Evolutionary conservation across 2,797 vertebrate genomes (phyloP).

Genomic region (Sphenopsis melanotis): DNA sequence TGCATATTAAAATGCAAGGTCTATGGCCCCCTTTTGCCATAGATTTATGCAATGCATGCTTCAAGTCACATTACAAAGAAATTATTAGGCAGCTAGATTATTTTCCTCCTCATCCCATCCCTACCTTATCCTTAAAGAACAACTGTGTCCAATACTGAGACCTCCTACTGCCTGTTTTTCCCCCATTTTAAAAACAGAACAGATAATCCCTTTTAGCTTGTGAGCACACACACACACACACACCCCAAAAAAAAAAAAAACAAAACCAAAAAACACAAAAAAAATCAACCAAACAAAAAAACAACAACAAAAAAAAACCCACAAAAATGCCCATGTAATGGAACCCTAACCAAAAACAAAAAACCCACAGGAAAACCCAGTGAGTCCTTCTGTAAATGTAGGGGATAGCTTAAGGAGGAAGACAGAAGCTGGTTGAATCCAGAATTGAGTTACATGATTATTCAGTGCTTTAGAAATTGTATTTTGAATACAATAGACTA

Average conservation of each 20-base stretch:
- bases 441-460: neutral
- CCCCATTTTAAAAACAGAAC: neutral
- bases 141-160: neutral
- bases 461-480: neutral
- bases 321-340: too few relatives aligned
- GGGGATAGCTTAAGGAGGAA: neutral
- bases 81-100: neutral
- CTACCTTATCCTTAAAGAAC: neutral
- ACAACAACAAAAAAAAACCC: neutral
- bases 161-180: neutral
- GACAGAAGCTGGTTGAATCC: neutral
- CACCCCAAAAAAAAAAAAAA: too few relatives aligned
- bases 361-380: fast-evolving
- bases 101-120: neutral
- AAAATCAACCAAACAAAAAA: neutral
- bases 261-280: too few relatives aligned
- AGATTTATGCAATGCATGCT: neutral
- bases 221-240: neutral
- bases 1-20: neutral
- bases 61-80: neutral
- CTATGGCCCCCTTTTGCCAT: neutral
- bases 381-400: neutral
- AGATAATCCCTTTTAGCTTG: neutral
- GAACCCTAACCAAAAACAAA: neutral
- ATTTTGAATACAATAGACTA: neutral